Evolutionary conservation across 2,797 vertebrate species (phyloP).

Genomic region (Synanceia verrucosa): DNA sequence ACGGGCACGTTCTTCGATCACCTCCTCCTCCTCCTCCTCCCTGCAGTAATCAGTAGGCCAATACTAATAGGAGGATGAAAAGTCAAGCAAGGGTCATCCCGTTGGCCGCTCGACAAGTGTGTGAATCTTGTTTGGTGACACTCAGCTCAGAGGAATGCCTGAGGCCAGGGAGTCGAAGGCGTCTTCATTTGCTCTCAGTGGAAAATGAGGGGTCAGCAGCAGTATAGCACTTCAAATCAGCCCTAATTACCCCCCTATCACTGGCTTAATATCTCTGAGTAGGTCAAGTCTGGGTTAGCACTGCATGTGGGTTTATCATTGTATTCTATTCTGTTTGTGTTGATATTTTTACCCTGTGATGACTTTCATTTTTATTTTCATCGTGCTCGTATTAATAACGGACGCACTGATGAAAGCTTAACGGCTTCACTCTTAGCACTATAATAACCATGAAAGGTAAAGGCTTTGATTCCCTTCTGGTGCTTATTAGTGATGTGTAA

Average conservation of each 20-base stretch:
- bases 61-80: neutral
- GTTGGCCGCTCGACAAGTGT: constrained; percentile 26
- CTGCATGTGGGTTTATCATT: constrained; percentile 5
- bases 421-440: constrained; percentile 23
- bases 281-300: constrained; percentile 32
- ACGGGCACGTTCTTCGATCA: neutral
- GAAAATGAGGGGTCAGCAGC: constrained; percentile 45
- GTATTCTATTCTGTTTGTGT: constrained; percentile 22
- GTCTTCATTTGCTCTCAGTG: constrained; percentile 34
- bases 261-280: constrained; percentile 22
- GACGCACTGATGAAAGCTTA: constrained; percentile 48
- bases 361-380: constrained; percentile 43
- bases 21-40: neutral
- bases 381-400: constrained; percentile 46
- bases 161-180: constrained; percentile 39
- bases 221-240: constrained; percentile 45
- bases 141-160: constrained; percentile 41
- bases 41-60: neutral
- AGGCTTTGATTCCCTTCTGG: constrained; percentile 15
- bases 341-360: constrained; percentile 41
- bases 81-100: neutral
- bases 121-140: constrained; percentile 29
- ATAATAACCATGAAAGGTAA: constrained; percentile 26
- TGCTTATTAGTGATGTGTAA: constrained; percentile 42
- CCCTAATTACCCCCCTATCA: constrained; percentile 41